Conservation (phyloP, 1,140 invertebrate genomes). For the Conopomorpha cramerella region DNA sequence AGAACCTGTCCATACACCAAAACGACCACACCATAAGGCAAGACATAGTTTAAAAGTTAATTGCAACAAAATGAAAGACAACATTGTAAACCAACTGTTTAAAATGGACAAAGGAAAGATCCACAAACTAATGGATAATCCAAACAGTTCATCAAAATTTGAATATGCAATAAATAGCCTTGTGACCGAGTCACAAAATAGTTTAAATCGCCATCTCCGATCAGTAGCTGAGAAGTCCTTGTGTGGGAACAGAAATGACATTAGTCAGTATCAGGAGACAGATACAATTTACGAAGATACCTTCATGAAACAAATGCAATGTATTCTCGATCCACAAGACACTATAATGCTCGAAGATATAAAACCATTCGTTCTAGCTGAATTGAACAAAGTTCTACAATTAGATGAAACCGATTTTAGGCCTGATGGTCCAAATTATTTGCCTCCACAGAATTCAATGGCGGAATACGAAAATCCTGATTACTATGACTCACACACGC, state of each 20-base stretch:
- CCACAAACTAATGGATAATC: conserved; percentile 49
- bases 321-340: conserved; percentile 46
- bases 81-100: conserved; percentile 49
- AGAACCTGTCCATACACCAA: conserved; percentile 11
- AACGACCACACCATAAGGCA: conserved; percentile 21
- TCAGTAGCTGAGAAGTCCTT: conserved; percentile 47
- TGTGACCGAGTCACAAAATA: conserved; percentile 49
- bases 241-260: conserved; percentile 27
- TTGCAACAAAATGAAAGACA: conserved; percentile 49
- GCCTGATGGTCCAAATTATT: too few species aligned
- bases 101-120: conserved; percentile 53
- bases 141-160: conserved; percentile 46
- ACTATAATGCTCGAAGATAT: conserved; percentile 46
- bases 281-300: conserved; percentile 54
- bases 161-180: conserved; percentile 51
- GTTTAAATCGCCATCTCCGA: conserved; percentile 38
- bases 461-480: conserved; percentile 12
- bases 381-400: conserved; percentile 38
- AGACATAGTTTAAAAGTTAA: conserved; percentile 23
- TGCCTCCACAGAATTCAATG: conserved; percentile 12
- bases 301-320: conserved; percentile 54
- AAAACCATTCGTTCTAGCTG: conserved; percentile 48
- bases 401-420: too few species aligned
- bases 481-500: conserved; percentile 9
- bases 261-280: conserved; percentile 34